Evolutionary conservation across 2,888 invertebrate genomes (phyloP), one percentile per base, ranked within the genome.

Genomic region (Zootermopsis nevadensis): DNA sequence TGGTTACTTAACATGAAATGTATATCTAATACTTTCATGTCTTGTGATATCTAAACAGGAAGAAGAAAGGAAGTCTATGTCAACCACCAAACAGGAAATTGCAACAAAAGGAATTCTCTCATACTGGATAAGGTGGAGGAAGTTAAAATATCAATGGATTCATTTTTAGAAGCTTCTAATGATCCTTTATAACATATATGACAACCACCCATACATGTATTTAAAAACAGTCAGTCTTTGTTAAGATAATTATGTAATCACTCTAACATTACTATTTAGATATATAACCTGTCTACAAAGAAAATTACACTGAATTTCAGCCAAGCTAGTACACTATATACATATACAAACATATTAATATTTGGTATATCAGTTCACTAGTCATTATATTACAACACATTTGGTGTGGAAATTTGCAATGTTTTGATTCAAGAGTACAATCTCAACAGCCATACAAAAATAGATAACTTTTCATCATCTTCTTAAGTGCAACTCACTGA

Each of bases 171-270:
- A 60, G n/a, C n/a, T 7, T 60, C n/a, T 60, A 60, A 60, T 60
- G 27, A n/a, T n/a, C 27, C n/a, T 27, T 60, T 27, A 60, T 60
- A 60, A 60, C 27, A 60, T 27, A 60, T n/a, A 60, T 27, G 27
- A 60, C 60, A 60, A 55, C 60, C 60, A 48, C 48, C 48, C 48
- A n/a, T 60, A 60, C 60, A 60, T 60, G 60, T 60, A 27, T 60
- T 60, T 27, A 60, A 60, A 60, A 60, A 60, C 60, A 60, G 27
- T 60, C 60, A 60, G 60, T 60, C 60, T 60, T 60, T 60, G 60
- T 27, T 8, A 60, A 27, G 27, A 60, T 60, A 60, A 60, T 60
- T n/a, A 60, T 8, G 27, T 2, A 27, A 4, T 60, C 27, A 60
- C 60, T 27, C 60, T n/a, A 60, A 60, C 19, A 60, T 60, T 60